Percentiles rank a stretch among this genome's conserved stretches.
Conservation (phyloP, 2,888 invertebrate species). For the Acanthoscelides obtectus region DNA sequence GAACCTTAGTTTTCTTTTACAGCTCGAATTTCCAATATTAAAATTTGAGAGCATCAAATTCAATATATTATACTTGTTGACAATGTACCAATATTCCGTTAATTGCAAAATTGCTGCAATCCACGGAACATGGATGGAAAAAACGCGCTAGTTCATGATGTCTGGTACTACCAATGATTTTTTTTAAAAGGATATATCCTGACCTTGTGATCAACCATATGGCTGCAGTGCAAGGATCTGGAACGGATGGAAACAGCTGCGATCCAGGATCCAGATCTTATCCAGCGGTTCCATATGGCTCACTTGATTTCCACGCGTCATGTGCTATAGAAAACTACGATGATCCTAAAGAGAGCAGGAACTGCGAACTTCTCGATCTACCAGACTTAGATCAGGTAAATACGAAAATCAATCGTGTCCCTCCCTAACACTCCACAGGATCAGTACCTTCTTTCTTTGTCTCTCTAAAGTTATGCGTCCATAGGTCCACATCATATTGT, state of each 20-base stretch:
- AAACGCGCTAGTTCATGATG: conserved; percentile 9
- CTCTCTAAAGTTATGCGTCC: too few relatives aligned
- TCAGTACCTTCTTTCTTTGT: too few relatives aligned
- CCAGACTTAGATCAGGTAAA: conserved; percentile 33
- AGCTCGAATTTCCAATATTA: too few relatives aligned
- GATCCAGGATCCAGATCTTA: conserved; percentile 46
- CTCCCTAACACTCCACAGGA: too few relatives aligned
- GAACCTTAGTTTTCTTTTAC: too few relatives aligned
- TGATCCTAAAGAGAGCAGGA: conserved; percentile 56
- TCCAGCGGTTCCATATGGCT: conserved; percentile 58
- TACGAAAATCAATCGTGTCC: too few relatives aligned
- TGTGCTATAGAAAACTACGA: conserved; percentile 64
- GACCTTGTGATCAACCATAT: conserved; percentile 76
- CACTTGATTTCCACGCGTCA: conserved; percentile 63
- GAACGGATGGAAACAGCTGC: conserved; percentile 57
- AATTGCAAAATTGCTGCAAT: neutral
- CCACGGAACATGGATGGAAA: neutral
- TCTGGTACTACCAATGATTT: too few relatives aligned
- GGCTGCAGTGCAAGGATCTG: conserved; percentile 58
- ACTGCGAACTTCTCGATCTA: conserved; percentile 52
- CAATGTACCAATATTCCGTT: too few relatives aligned
- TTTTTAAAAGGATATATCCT: conserved; percentile 57
- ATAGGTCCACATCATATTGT: too few relatives aligned
- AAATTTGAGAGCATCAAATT: too few relatives aligned
- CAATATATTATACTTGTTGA: too few relatives aligned